phyloP scores from a whole-genome alignment of 2,113 vertebrate genomes.

The Xiphophorus couchianus region DNA sequence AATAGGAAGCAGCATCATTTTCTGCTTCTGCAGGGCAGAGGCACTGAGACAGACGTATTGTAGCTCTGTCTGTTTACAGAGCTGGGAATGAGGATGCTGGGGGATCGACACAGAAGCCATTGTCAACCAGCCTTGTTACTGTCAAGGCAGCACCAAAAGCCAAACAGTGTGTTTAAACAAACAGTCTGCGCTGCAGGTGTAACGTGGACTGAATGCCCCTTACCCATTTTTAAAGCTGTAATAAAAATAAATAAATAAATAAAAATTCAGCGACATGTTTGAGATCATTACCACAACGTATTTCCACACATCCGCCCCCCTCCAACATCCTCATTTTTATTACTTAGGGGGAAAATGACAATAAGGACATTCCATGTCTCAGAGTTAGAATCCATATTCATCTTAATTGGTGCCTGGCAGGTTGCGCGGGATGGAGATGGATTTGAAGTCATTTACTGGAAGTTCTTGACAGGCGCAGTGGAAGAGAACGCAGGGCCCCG shows the following conservation, averaged over 20 bases:
- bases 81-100: slow-evolving; percentile 45
- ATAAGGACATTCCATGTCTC: slow-evolving; percentile 53
- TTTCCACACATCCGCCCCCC: slow-evolving; percentile 27
- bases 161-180: slow-evolving; percentile 22
- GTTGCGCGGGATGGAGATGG: slow-evolving; percentile 77
- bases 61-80: slow-evolving; percentile 39
- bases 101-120: slow-evolving; percentile 57
- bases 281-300: slow-evolving; percentile 16
- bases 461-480: slow-evolving; percentile 78
- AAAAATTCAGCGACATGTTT: slow-evolving; percentile 15
- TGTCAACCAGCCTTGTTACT: slow-evolving; percentile 61
- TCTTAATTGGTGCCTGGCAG: slow-evolving; percentile 79
- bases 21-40: slow-evolving; percentile 49
- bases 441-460: slow-evolving; percentile 81
- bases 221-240: not conserved
- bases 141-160: slow-evolving; percentile 37
- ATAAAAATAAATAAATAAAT: slow-evolving; percentile 5
- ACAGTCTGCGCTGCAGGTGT: slow-evolving; percentile 44
- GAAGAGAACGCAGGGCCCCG: slow-evolving; percentile 70
- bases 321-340: slow-evolving; percentile 58
- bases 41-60: slow-evolving; percentile 41
- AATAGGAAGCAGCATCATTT: slow-evolving; percentile 58
- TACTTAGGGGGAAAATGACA: slow-evolving; percentile 49
- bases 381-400: slow-evolving; percentile 73
- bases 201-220: not conserved